Conservation (phyloP, 2,797 vertebrate species). For the Pseudochromis fuscus region DNA sequence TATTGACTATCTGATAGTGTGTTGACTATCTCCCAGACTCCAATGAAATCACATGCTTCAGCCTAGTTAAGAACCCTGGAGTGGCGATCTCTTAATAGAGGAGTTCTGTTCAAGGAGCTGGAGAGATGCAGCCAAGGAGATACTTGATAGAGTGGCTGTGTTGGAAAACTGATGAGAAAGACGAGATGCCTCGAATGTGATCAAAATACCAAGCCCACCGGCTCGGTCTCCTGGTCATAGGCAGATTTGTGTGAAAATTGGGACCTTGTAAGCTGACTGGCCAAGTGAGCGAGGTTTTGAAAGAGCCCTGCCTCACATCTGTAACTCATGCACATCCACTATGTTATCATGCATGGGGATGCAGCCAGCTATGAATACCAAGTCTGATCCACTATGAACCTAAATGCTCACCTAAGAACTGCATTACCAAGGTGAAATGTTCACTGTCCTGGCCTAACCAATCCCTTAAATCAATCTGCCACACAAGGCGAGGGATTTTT, state of each 20-base stretch:
- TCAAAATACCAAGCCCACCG: slow-evolving; percentile 59
- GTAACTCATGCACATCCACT: slow-evolving; percentile 56
- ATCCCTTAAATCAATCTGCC: slow-evolving; percentile 61
- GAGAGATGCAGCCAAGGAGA: slow-evolving; percentile 65
- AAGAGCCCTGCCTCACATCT: slow-evolving; percentile 57
- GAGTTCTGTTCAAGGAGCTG: slow-evolving; percentile 69
- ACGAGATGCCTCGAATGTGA: slow-evolving; percentile 67
- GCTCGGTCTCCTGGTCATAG: slow-evolving; percentile 41
- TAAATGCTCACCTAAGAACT: slow-evolving; percentile 60
- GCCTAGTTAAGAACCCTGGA: slow-evolving; percentile 69
- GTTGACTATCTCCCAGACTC: slow-evolving; percentile 55
- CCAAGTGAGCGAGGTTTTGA: slow-evolving; percentile 41
- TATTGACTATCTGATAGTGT: slow-evolving; percentile 66
- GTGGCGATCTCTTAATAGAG: slow-evolving; percentile 73
- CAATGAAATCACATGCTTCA: slow-evolving; percentile 73
- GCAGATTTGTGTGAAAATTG: slow-evolving; percentile 60
- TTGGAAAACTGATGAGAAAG: slow-evolving; percentile 70
- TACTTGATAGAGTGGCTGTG: slow-evolving; percentile 67
- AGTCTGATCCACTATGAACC: slow-evolving; percentile 55
- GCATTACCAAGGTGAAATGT: slow-evolving; percentile 58
- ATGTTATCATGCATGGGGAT: slow-evolving; percentile 53
- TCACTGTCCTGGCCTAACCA: slow-evolving; percentile 28
- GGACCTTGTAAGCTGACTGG: slow-evolving; percentile 58
- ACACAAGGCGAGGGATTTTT: slow-evolving; percentile 45
- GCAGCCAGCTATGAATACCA: slow-evolving; percentile 63